phyloP scores from a whole-genome alignment of 2,797 vertebrate genomes.

The Oceanodroma leucorhoa region DNA sequence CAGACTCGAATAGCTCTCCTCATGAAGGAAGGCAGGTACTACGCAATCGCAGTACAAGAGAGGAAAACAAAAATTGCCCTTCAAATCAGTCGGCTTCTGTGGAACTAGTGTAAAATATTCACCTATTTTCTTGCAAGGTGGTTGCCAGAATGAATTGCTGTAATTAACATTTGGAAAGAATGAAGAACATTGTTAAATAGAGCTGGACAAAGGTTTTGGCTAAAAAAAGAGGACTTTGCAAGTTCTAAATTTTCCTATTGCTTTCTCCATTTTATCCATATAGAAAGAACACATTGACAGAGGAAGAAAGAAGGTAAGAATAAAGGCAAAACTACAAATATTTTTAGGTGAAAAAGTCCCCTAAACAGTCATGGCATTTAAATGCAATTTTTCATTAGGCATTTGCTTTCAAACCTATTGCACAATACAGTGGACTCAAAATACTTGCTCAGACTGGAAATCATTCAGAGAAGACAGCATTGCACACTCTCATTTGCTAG shows the following conservation, averaged over 20 bases:
- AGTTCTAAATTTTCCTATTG: background rate
- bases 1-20: background rate
- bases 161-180: background rate
- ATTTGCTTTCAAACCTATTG: background rate
- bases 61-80: constrained; percentile 29
- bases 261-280: background rate
- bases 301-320: background rate
- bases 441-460: background rate
- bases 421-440: background rate
- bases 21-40: background rate
- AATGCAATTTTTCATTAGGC: background rate
- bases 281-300: background rate
- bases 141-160: background rate
- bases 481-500: background rate
- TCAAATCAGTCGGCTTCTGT: background rate
- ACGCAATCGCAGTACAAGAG: background rate
- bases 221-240: background rate
- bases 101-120: background rate
- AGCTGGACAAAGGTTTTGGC: background rate
- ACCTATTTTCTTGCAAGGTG: background rate
- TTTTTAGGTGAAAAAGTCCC: background rate
- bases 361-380: background rate
- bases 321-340: background rate
- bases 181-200: background rate
- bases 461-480: background rate